Evolutionary conservation across 2,888 invertebrate species (phyloP), one percentile per base, ranked within the genome.

Genomic region (Copidosoma aretas): DNA sequence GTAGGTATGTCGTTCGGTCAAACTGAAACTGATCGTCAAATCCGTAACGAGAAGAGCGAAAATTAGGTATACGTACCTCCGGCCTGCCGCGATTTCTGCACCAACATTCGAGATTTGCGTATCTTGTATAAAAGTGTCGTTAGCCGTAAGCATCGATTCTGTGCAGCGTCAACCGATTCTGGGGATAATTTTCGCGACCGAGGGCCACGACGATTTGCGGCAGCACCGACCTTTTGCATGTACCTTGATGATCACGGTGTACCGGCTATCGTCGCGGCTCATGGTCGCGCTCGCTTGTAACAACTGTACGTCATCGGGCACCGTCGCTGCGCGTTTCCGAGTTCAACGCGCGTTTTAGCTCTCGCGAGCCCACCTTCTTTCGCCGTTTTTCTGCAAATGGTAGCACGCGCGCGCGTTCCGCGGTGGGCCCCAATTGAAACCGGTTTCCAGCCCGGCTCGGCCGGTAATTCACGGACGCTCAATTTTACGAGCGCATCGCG

Each of bases 401-500:
- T 22, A 15, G 60, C 51, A 51, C n/a, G 56, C 66, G 51, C 46
- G 60, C n/a, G 58, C 56, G 17, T n/a, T 32, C 51, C 1, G 43
- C 43, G 43, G 43, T 12, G 43, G 15, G 3, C 43, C 43, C 15
- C 60, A 17, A 19, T 19, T 24, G 56, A 51, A 67, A 62, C 67
- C 67, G 63, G 62, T 67, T 54, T 53, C 41, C 22, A 22, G 8
- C 15, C 22, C 21, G 32, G 14, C 22, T 21, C 21, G 19, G 25
- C 15, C 68, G 60, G 60, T 73, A 73, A 74, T 68, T 70, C 70
- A 71, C 70, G 71, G 70, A 61, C 72, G 68, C 53, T 52, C 67
- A 65, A 72, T 72, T 73, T 74, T 73, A 71, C 68, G 68, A 72
- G 71, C 72, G 71, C 68, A 72, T 70, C 67, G 73, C 64, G 70